Base-by-base conservation (phyloP, 2,888 invertebrate genomes). In the Eubasilissa splendida region DNA sequence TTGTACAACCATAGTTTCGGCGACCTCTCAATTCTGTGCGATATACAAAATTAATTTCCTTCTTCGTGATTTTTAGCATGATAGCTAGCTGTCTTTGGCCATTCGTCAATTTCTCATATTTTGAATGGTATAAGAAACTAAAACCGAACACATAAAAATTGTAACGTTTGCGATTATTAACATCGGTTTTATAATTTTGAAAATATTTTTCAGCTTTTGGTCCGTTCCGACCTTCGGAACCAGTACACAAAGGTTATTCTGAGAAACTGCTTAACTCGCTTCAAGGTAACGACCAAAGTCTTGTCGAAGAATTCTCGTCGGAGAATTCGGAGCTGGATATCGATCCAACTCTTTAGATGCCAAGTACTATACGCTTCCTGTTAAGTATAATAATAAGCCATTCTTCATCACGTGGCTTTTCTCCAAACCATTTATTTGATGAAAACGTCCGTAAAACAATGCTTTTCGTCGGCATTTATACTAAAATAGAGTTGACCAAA, bases 211-310 rank as follows among this genome's bases (percentile, higher is more conserved):
- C 31, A 54, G 33, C 11, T 73, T 11, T 4, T 7, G 7, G 58
- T 73, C 12, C 12, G 7, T 73, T 33, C 31, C 10, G 0, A 70
- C 56, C 14, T 59, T 77, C 0, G 77, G 77, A 4, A 53, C 70
- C 42, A 77, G 50, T 22, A 77, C 11, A 50, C 77, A 77, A 12
- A 77, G 54, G 33, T 77, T 70, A 54, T 77, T 77, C 50, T 70
- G 42, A 53, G 11, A 53, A 4, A 77, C 10, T 1, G 77, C 70
- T 7, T 77, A 77, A 12, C 52, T 60, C 8, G 22, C 7, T 53
- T 77, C 77, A 3, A 77, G 60, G 31, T 71, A 52, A n/a, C 60
- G 22, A 7, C 60, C 52, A 11, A 60, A 77, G 14, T 71, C 60
- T 31, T 52, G 52, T 11, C 9, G 42, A n/a, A 77, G 50, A 31